Evolutionary conservation across 1,140 invertebrate species (phyloP), one percentile per base, ranked within the genome.

Genomic region (Wiebesia pumilae): DNA sequence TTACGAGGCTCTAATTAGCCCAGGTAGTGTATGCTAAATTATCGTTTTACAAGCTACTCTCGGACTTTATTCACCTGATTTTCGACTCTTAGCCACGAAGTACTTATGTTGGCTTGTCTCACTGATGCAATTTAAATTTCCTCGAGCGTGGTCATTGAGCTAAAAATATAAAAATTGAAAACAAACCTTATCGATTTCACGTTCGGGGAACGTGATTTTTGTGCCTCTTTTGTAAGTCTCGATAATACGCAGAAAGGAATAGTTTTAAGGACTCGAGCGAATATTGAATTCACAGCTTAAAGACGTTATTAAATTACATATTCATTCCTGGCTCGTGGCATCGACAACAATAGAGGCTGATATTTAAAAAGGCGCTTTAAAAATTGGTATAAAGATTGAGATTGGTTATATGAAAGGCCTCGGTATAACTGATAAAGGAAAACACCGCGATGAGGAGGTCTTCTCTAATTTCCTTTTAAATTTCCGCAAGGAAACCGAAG

Each of bases 401-500:
- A 75, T 2, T 43, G 24, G 21, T 24, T 3, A 43, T 3, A 35
- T 7, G 10, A 27, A 35, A 38, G 33, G 21, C 19, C 40, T 75
- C n/a, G 38, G 43, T 77, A 77, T 47, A 47, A 51, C 24, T 51
- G 43, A 30, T 30, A 77, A 51, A 54, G 51, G 77, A 58, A 58
- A 21, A 16, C 51, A 33, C 10, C 14, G 77, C 12, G 33, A 79
- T n/a, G 35, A 43, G 71, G 19, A 81, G 65, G 58, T 24, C 81
- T 83, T 83, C 87, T 85, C 87, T 90, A 85, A 89, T 89, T 90
- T 90, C 86, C 86, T 43, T 81, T 79, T 81, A 84, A 87, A 88
- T 89, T 90, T 88, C 84, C 87, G 83, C 40, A 65, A 33, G 85
- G 62, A 84, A 69, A 35, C 69, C 58, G 40, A 69, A 80, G 71